These are phyloP conservation scores for Trypoxylon attenuatum DNA, from an alignment of 2,888 invertebrate genomes.

Conservation along the genomic window DNA sequence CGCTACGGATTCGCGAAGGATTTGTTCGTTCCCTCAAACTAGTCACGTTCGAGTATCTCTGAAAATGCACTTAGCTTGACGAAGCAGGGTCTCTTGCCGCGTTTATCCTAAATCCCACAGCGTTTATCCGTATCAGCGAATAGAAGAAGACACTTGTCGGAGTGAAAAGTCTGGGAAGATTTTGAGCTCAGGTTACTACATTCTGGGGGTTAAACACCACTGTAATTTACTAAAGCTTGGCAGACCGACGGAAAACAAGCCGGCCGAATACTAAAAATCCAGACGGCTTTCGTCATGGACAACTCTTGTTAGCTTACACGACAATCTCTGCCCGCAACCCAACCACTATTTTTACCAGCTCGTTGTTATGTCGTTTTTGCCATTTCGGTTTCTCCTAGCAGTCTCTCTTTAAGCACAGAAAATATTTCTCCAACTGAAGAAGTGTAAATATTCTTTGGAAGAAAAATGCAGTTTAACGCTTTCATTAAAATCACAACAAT, in stretches of 20 bases:
- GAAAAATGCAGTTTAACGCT: not conserved
- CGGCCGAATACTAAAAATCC: conserved; percentile 31
- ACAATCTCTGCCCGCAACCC: conserved; percentile 1
- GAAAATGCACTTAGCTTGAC: not conserved
- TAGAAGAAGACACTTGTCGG: too few species aligned
- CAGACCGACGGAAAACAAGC: conserved; percentile 2
- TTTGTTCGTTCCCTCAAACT: not conserved
- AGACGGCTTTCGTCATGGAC: conserved; percentile 29
- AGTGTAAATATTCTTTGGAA: not conserved
- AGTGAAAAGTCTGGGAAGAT: too few species aligned
- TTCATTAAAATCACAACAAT: not conserved
- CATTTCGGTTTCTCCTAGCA: conserved; percentile 3
- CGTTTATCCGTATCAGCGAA: too few species aligned
- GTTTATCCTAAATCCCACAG: too few species aligned
- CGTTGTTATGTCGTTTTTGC: conserved; percentile 13
- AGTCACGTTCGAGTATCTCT: not conserved
- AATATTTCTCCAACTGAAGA: not conserved
- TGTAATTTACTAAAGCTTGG: too few species aligned
- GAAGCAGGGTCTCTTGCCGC: too few species aligned
- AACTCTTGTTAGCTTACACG: conserved; percentile 25
- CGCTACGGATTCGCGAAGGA: too few species aligned
- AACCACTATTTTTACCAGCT: conserved; percentile 7
- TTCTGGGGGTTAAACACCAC: too few species aligned
- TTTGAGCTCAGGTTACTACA: too few species aligned
- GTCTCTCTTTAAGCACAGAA: not conserved